Evolutionary conservation across 2,797 vertebrate species (phyloP).

Genomic region (Streptopelia turtur): DNA sequence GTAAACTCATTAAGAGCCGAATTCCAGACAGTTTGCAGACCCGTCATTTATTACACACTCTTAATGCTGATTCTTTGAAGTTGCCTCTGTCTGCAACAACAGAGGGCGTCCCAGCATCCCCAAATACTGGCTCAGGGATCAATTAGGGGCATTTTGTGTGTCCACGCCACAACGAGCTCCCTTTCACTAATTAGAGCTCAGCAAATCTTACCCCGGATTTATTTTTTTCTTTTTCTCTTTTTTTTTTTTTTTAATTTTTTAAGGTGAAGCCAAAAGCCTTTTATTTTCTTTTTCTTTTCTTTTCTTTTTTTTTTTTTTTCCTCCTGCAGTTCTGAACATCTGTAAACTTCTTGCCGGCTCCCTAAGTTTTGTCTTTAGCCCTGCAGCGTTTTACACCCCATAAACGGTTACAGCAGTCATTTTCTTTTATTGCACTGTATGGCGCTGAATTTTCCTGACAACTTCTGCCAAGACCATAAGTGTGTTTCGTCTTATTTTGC

Average conservation of each 20-base stretch:
- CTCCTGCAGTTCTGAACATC: slow-evolving; percentile 37
- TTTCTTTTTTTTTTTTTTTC: neutral
- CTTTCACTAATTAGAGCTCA: slow-evolving; percentile 39
- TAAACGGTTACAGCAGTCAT: slow-evolving; percentile 96
- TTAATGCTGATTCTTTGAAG: slow-evolving; percentile 89
- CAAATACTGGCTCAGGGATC: slow-evolving; percentile 64
- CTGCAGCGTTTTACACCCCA: slow-evolving; percentile 93
- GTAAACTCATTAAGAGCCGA: slow-evolving; percentile 97
- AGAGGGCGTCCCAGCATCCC: slow-evolving; percentile 87
- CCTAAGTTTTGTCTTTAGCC: slow-evolving; percentile 79
- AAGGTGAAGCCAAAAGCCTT: neutral
- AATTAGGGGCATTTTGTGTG: slow-evolving; percentile 51
- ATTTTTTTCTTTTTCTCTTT: neutral
- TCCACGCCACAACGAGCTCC: slow-evolving; percentile 26
- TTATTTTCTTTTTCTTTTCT: neutral
- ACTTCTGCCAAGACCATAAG: slow-evolving; percentile 81
- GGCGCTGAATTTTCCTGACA: slow-evolving; percentile 81
- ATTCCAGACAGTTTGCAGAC: slow-evolving; percentile 98
- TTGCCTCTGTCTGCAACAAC: slow-evolving; percentile 85
- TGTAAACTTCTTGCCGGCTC: slow-evolving; percentile 58
- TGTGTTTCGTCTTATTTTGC: slow-evolving; percentile 6
- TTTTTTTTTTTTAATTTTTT: neutral
- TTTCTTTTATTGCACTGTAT: slow-evolving; percentile 93
- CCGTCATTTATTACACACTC: slow-evolving; percentile 93
- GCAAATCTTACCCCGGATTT: slow-evolving; percentile 16